These are phyloP conservation scores for Neodon shergylaensis DNA, from an alignment of 2,113 vertebrate genomes.

Conservation along the genomic window DNA sequence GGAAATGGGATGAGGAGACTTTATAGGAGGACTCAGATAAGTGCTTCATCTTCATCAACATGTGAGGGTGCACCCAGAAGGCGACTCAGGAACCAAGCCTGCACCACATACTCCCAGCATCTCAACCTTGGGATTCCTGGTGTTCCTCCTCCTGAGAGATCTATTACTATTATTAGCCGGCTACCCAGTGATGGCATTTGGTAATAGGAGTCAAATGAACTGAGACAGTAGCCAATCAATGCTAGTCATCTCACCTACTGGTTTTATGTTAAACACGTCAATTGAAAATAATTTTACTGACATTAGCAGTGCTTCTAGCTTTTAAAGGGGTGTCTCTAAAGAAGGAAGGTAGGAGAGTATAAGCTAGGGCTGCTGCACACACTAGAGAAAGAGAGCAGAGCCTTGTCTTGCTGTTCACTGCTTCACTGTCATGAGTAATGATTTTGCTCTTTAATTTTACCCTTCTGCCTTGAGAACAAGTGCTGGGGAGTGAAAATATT, in stretches of 20 bases:
- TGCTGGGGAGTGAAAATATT: background rate
- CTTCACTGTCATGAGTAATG: background rate
- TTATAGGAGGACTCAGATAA: background rate
- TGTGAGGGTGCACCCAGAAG: background rate
- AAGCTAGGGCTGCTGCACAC: background rate
- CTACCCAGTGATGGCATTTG: background rate
- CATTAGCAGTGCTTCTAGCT: background rate
- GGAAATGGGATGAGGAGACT: background rate
- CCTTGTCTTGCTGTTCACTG: background rate
- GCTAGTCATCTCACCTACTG: background rate
- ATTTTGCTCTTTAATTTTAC: background rate
- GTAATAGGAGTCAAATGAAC: background rate
- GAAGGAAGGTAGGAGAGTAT: rapidly evolving
- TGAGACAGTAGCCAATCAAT: background rate
- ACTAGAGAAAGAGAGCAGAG: background rate
- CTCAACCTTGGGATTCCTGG: background rate
- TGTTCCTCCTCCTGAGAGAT: background rate
- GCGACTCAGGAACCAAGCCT: background rate
- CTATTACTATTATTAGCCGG: background rate
- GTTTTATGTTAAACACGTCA: background rate
- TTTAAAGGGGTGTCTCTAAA: background rate
- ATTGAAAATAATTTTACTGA: background rate
- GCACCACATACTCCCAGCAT: too few relatives aligned
- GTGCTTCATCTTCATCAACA: background rate
- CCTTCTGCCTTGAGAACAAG: background rate